Evolutionary conservation across 37 sponge, comb jelly and placozoan species (phyloP).

Genomic region (Beroe forskalii): DNA sequence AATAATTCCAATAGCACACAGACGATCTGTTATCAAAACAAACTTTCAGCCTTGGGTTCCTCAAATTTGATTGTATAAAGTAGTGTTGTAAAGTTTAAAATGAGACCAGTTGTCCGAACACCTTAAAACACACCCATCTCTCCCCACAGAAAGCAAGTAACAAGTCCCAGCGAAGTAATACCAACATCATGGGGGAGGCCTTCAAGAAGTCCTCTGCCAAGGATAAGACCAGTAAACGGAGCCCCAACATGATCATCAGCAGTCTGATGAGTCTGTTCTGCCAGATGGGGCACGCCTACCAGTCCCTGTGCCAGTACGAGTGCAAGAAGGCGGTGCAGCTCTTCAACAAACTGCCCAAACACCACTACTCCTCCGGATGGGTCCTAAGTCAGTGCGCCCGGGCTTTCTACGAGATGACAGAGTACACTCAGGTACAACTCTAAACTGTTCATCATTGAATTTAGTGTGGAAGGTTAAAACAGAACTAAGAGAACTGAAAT

Average conservation of each 20-base stretch:
- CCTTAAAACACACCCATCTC: too few relatives aligned
- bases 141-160: constrained; percentile 49
- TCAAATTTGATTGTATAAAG: too few relatives aligned
- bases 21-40: too few relatives aligned
- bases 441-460: too few relatives aligned
- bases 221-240: constrained; percentile 12
- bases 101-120: too few relatives aligned
- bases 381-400: constrained; percentile 74
- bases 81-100: too few relatives aligned
- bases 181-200: constrained; percentile 10
- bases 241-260: constrained; percentile 25
- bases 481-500: too few relatives aligned
- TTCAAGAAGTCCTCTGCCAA: constrained; percentile 40
- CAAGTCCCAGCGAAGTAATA: neutral
- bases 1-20: too few relatives aligned
- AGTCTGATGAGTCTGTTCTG: constrained; percentile 74
- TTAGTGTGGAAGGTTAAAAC: too few relatives aligned
- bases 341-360: constrained; percentile 74
- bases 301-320: constrained; percentile 71
- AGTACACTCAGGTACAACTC: constrained; percentile 75
- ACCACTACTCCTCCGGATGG: constrained; percentile 80
- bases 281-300: constrained; percentile 75
- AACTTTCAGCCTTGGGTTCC: too few relatives aligned
- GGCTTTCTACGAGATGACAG: constrained; percentile 76
- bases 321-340: constrained; percentile 68